A percentile compares a stretch with the other conserved stretches of the same genome.
Evolutionary conservation across 2,888 invertebrate genomes (phyloP).

Genomic region (Ornithoptera priamus): DNA sequence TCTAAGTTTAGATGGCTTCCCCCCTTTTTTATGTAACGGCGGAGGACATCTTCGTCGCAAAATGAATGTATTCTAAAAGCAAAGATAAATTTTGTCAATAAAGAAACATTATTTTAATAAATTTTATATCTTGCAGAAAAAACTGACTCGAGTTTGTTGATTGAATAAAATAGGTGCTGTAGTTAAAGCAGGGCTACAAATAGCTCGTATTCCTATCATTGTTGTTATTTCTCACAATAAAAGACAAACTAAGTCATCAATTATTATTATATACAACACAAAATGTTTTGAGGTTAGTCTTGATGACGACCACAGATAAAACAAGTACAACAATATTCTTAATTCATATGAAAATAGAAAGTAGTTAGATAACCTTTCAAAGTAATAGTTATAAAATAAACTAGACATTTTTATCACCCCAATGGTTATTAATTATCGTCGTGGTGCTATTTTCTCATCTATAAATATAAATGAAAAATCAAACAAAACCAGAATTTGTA

Average conservation of each 20-base stretch:
- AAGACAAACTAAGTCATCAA: not conserved
- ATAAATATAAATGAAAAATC: not conserved
- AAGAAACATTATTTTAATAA: not conserved
- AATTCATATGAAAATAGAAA: too few species aligned
- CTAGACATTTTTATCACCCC: not conserved
- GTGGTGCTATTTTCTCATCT: not conserved
- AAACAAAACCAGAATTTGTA: not conserved
- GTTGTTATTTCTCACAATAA: conserved; percentile 1
- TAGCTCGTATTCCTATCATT: conserved; percentile 25
- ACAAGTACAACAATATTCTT: not conserved
- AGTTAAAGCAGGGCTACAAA: conserved; percentile 13
- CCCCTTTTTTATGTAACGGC: conserved; percentile 80
- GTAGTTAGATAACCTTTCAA: not conserved
- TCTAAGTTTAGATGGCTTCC: conserved; percentile 73
- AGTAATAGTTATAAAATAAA: not conserved
- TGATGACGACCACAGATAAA: not conserved
- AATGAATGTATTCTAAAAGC: conserved; percentile 86
- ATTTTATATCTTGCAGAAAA: not conserved
- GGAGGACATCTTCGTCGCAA: conserved; percentile 83
- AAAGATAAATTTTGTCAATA: not conserved
- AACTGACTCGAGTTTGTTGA: conserved; percentile 30
- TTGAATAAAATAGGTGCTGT: conserved; percentile 15
- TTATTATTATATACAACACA: not conserved
- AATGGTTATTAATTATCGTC: not conserved
- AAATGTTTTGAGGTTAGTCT: not conserved